Conservation (phyloP, 2,113 vertebrate species). For the Corythoichthys intestinalis region DNA sequence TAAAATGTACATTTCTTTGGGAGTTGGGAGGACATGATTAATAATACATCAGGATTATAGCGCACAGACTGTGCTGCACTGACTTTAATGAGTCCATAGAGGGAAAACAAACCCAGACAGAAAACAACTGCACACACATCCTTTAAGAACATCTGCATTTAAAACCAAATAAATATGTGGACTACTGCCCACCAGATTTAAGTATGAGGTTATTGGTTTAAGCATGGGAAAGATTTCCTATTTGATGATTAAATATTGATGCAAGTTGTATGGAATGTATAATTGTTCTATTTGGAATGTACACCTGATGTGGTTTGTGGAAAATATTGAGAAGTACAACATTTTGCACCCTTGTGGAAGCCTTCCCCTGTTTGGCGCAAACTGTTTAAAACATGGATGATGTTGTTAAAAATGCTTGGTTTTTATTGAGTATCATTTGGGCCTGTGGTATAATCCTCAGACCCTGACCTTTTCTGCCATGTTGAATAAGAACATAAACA, state of each 20-base stretch:
- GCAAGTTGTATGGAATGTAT: slow-evolving; percentile 22
- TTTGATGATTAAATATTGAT: slow-evolving; percentile 38
- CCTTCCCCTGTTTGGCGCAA: slow-evolving; percentile 66
- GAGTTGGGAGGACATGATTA: slow-evolving; percentile 66
- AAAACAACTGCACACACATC: slow-evolving; percentile 53
- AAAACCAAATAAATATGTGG: slow-evolving; percentile 49
- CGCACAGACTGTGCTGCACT: slow-evolving; percentile 59
- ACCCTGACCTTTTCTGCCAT: slow-evolving; percentile 75
- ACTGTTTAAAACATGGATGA: slow-evolving; percentile 79
- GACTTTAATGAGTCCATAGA: slow-evolving; percentile 68
- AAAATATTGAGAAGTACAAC: slow-evolving; percentile 68
- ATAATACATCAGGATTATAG: slow-evolving; percentile 74
- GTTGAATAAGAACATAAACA: slow-evolving; percentile 73
- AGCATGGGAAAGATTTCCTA: slow-evolving; percentile 30
- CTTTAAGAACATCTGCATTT: slow-evolving; percentile 62
- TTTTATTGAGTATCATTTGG: slow-evolving; percentile 73
- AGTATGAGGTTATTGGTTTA: slow-evolving; percentile 25
- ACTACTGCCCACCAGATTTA: slow-evolving; percentile 7
- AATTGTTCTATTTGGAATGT: slow-evolving; percentile 28
- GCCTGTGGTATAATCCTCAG: slow-evolving; percentile 65
- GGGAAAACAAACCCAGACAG: slow-evolving; percentile 57
- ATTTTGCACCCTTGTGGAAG: slow-evolving; percentile 74
- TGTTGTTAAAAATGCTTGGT: slow-evolving; percentile 71
- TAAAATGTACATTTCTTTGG: slow-evolving; percentile 51
- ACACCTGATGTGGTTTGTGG: slow-evolving; percentile 58